Base-by-base conservation (phyloP, 2,888 invertebrate genomes). In the Leucophenga maculata region DNA sequence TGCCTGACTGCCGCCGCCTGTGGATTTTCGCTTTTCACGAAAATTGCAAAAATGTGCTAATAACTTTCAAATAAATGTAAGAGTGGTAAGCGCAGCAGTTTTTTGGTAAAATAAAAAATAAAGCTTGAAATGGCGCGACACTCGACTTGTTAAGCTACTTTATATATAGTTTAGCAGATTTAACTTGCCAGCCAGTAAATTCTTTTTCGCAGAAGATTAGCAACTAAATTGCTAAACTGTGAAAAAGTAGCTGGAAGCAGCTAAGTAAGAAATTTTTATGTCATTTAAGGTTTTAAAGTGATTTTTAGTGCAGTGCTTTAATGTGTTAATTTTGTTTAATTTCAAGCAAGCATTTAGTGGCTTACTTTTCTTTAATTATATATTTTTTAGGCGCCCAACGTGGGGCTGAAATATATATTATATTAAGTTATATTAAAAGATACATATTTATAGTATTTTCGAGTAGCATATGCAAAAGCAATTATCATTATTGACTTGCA, bases 391-490 rank as follows among this genome's bases (percentile, higher is more conserved):
- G n/a, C n/a, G n/a, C n/a, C n/a, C n/a, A n/a, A n/a, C n/a, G n/a
- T n/a, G n/a, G n/a, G n/a, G n/a, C n/a, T n/a, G n/a, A n/a, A n/a
- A n/a, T 48, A 26, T 26, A 64, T 67, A 69, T 71, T 69, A 73
- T 73, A 72, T 69, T 69, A 76, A 75, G 69, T 74, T 74, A 62
- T 69, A 75, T 76, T 71, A 65, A 73, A 65, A 73, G 73, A 71
- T 55, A 26, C 26, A 26, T 72, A 64, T 71, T 68, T 68, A 70
- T 72, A 73, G 72, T 76, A 77, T 76, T 75, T 26, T 26, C 26
- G 4, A 26, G 26, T 69, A 77, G 75, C 77, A 77, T n/a, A n/a
- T 78, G 77, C 74, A 74, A 78, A 78, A 75, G 70, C 78, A 78
- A 74, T 78, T 74, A 77, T 69, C 70, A 76, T 78, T 77, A 78